Percentiles rank a stretch among this genome's conserved stretches.
phyloP scores from a whole-genome alignment of 2,888 invertebrate species.

The Drosophila paramelanica region DNA sequence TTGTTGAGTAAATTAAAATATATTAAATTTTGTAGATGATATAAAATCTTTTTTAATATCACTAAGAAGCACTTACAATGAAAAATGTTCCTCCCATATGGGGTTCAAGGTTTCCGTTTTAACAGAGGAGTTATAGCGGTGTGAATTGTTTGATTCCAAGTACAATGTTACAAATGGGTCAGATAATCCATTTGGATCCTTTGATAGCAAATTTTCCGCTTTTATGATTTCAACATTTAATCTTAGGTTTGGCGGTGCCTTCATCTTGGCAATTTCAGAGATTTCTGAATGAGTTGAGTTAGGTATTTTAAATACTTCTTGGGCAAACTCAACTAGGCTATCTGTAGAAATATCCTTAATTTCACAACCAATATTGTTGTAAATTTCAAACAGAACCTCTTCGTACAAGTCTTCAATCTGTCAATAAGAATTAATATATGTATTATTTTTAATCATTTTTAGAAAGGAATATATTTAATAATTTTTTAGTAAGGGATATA shows the following conservation, averaged over 20 bases:
- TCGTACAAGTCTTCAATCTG: slow-evolving; percentile 93
- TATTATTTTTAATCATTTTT: not conserved
- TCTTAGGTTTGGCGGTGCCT: slow-evolving; percentile 93
- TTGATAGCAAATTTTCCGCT: slow-evolving; percentile 93
- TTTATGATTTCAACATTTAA: slow-evolving; percentile 94
- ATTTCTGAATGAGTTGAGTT: slow-evolving; percentile 91
- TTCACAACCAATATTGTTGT: slow-evolving; percentile 93
- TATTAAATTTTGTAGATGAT: no score
- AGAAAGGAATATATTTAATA: no score
- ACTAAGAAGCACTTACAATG: slow-evolving; percentile 86
- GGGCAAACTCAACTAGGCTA: slow-evolving; percentile 90
- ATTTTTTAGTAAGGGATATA: no score
- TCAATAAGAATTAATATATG: not conserved
- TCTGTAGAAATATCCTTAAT: slow-evolving; percentile 89
- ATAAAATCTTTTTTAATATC: not conserved
- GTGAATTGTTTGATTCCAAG: slow-evolving; percentile 90
- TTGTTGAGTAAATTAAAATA: not conserved
- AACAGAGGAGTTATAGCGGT: slow-evolving; percentile 95
- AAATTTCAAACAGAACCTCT: slow-evolving; percentile 92
- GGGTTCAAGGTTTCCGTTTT: slow-evolving; percentile 96
- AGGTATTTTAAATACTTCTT: slow-evolving; percentile 91
- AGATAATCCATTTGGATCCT: slow-evolving; percentile 96
- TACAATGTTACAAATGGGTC: slow-evolving; percentile 98
- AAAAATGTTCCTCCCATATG: slow-evolving; percentile 98
- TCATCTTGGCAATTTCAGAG: slow-evolving; percentile 89